phyloP scores from a whole-genome alignment of 2,888 invertebrate species.

The Dolichopus griseipennis region DNA sequence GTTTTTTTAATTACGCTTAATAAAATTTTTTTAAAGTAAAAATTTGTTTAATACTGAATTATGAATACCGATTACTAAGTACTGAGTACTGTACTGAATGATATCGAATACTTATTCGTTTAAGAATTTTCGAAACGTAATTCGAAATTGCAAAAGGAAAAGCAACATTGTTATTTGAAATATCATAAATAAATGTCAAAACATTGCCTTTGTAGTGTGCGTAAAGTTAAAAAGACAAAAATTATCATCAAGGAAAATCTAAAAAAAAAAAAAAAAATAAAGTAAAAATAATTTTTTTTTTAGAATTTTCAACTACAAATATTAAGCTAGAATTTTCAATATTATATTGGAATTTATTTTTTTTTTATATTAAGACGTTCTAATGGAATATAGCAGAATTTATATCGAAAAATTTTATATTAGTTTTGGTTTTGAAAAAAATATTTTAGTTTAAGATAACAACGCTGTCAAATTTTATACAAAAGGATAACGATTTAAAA shows the following conservation, averaged over 20 bases:
- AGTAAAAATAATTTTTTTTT: neutral
- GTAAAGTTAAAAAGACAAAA: neutral
- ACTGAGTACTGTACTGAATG: no score
- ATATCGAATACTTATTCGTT: no score
- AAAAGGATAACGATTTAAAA: neutral
- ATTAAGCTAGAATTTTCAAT: neutral
- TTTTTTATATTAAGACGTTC: neutral
- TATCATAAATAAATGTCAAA: neutral
- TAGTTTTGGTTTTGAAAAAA: neutral
- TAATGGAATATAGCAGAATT: neutral
- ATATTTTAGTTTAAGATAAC: neutral
- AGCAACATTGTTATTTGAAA: neutral
- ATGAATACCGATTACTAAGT: no score
- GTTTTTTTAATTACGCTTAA: no score
- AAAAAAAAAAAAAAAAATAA: neutral
- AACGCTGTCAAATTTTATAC: neutral
- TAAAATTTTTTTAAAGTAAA: no score
- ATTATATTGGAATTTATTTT: neutral
- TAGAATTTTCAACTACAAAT: neutral
- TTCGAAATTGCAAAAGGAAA: neutral
- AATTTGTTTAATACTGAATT: no score
- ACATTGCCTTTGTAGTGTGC: neutral
- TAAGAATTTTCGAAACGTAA: no score
- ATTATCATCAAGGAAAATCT: conserved; percentile 3
- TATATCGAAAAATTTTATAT: neutral